These are phyloP conservation scores for Psylliodes chrysocephalus DNA, from an alignment of 2,888 invertebrate genomes.

Conservation along the genomic window DNA sequence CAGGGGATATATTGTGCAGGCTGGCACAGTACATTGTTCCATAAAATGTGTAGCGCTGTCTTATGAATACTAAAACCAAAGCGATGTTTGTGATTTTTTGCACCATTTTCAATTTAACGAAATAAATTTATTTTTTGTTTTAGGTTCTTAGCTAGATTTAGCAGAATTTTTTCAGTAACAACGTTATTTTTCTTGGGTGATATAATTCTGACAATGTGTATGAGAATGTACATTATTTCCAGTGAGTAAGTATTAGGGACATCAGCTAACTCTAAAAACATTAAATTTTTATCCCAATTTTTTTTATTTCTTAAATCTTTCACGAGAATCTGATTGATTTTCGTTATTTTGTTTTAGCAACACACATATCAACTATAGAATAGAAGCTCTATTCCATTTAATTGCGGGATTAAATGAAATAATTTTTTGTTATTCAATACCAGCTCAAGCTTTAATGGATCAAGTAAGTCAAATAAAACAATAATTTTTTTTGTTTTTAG, in stretches of 20 bases:
- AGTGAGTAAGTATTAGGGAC: conserved; percentile 18
- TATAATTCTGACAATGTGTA: conserved; percentile 20
- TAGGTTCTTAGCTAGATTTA: conserved; percentile 8
- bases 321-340: no score
- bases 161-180: background rate
- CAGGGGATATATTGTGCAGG: no score
- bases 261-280: no score
- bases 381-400: conserved; percentile 12
- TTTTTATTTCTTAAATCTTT: no score
- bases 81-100: no score
- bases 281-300: no score
- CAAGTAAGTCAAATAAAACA: background rate
- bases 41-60: no score
- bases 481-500: background rate
- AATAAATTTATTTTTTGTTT: background rate
- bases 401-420: conserved; percentile 17
- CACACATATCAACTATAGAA: conserved; percentile 3
- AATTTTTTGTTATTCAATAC: conserved; percentile 14
- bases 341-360: background rate
- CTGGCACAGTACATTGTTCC: no score
- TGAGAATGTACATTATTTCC: conserved; percentile 11
- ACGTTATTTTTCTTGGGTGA: conserved; percentile 13
- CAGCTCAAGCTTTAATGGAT: conserved; percentile 11
- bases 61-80: no score
- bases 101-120: no score